Percentiles rank a stretch among this genome's conserved stretches.
phyloP scores from a whole-genome alignment of 2,113 vertebrate species.

The Vombatus ursinus region DNA sequence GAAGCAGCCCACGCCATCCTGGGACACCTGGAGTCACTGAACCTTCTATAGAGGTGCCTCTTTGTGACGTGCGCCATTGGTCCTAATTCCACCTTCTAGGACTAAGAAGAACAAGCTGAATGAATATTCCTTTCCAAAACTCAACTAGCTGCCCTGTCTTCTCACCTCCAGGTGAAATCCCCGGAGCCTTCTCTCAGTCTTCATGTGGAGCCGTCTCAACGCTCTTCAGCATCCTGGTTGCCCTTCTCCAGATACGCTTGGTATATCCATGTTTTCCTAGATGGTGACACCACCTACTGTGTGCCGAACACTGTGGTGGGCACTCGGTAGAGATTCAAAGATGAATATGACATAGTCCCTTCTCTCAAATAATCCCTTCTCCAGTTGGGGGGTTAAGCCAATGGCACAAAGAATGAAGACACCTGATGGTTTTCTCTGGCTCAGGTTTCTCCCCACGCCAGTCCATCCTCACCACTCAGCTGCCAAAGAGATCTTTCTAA shows the following conservation, averaged over 20 bases:
- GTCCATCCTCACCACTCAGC: not conserved
- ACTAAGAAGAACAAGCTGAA: not conserved
- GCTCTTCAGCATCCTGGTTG: not conserved
- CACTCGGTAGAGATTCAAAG: not conserved
- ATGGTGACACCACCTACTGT: not conserved
- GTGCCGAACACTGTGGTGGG: too few relatives aligned
- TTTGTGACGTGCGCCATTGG: not conserved
- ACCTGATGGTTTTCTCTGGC: not conserved
- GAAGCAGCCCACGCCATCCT: not conserved
- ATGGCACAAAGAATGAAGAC: not conserved
- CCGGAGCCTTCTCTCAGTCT: not conserved
- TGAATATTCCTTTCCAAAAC: not conserved
- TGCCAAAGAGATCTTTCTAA: not conserved
- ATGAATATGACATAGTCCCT: not conserved
- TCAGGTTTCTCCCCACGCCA: not conserved
- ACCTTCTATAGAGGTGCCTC: not conserved
- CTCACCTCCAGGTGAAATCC: not conserved
- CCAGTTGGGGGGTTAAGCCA: not conserved
- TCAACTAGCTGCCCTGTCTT: not conserved
- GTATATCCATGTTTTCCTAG: not conserved
- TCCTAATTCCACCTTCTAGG: not conserved
- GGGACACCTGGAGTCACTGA: not conserved
- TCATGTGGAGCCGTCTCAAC: not conserved
- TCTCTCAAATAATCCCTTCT: not conserved
- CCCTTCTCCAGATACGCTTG: not conserved